These are phyloP conservation scores for Oncorhynchus kisutch DNA, from an alignment of 2,113 vertebrate species.

Conservation along the genomic window DNA sequence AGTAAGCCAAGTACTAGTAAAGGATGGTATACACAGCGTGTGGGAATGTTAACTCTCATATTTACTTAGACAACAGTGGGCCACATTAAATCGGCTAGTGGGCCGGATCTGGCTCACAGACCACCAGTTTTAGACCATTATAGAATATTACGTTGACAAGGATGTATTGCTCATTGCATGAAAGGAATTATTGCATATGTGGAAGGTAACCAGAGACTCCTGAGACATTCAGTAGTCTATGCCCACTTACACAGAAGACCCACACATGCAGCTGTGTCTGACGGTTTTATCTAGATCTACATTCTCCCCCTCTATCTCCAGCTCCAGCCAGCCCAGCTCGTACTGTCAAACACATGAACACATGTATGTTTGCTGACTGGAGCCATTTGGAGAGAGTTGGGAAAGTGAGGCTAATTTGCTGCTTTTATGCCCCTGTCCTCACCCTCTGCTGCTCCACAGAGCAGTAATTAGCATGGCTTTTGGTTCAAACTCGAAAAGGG, in stretches of 20 bases:
- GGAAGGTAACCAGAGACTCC: no score
- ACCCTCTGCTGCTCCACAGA: constrained; percentile 20
- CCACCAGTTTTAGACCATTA: not conserved
- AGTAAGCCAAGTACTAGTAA: not conserved
- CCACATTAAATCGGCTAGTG: not conserved
- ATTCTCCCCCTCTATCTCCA: not conserved
- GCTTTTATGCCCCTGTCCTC: constrained; percentile 30
- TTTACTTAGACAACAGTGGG: not conserved
- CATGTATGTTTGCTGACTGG: constrained; percentile 10
- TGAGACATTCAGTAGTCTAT: no score
- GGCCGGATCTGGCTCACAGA: not conserved
- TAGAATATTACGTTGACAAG: not conserved
- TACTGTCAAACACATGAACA: constrained; percentile 22
- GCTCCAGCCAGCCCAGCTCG: constrained; percentile 19
- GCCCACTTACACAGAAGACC: constrained; percentile 12
- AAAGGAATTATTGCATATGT: not conserved
- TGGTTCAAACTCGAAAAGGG: constrained; percentile 41
- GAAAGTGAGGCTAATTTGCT: constrained; percentile 40
- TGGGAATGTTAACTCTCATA: no score
- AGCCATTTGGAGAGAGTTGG: constrained; percentile 12
- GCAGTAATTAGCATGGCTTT: constrained; percentile 52
- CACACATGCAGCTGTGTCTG: constrained; percentile 41
- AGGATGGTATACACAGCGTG: no score
- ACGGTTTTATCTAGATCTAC: constrained; percentile 43
- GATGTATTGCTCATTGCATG: not conserved